A percentile compares a stretch with the other conserved stretches of the same genome.
Evolutionary conservation across 2,888 invertebrate species (phyloP).

Genomic region (Monochamus alternatus): DNA sequence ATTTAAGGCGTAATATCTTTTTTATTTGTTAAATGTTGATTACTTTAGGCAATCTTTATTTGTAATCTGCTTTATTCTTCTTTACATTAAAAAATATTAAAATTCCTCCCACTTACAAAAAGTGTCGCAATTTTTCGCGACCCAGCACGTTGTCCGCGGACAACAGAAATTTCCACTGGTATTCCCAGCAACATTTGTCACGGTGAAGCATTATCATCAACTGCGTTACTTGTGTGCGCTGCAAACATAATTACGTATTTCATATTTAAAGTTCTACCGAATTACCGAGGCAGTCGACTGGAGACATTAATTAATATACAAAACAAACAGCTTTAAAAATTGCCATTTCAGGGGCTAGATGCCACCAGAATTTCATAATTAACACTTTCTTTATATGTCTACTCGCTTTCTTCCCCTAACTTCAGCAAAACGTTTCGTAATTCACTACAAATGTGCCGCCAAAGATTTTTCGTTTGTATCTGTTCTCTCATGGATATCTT

Average conservation of each 20-base stretch:
- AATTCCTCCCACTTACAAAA: neutral
- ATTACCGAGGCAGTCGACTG: slow-evolving; percentile 13
- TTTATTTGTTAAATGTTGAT: slow-evolving; percentile 9
- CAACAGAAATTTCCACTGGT: neutral
- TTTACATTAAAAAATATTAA: neutral
- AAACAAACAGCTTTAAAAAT: slow-evolving; percentile 26
- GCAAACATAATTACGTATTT: slow-evolving; percentile 15
- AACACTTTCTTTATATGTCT: neutral
- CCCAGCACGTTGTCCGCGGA: neutral
- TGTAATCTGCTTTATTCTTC: neutral
- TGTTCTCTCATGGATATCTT: too few species aligned
- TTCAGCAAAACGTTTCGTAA: too few species aligned
- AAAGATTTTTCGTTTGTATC: too few species aligned
- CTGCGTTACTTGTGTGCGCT: slow-evolving; percentile 4
- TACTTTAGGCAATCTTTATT: neutral
- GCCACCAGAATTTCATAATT: neutral
- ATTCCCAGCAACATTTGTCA: slow-evolving; percentile 16
- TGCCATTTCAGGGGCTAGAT: neutral
- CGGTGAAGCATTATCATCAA: slow-evolving; percentile 16
- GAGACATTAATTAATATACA: slow-evolving; percentile 20
- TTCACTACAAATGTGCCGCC: too few species aligned
- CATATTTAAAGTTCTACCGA: slow-evolving; percentile 16
- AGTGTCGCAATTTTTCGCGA: neutral
- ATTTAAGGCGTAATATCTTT: neutral
- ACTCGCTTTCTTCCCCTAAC: too few species aligned